Evolutionary conservation across 2,113 vertebrate species (phyloP), one percentile per base, ranked within the genome.

Genomic region (Hemibates koningsi): DNA sequence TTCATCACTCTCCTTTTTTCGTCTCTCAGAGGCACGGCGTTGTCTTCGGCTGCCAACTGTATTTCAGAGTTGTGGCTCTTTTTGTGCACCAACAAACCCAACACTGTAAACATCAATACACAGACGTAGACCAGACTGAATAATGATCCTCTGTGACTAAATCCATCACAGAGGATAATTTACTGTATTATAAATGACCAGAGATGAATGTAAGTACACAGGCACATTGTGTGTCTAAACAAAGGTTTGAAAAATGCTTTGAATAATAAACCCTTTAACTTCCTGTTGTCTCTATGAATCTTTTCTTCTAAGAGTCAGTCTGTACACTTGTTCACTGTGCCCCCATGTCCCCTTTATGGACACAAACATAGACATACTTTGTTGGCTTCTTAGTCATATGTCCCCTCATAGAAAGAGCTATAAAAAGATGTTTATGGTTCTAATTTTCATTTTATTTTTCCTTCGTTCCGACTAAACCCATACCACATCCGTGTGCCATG

Each of bases 71-170:
- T 43, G 86, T 82, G 85, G 61, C 63, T 88, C 34, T 82, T 90
- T 90, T 84, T 86, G 12, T 78, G n/a, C 54, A 27, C 87, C 52
- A 84, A 90, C 94, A 92, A 87, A 92, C 73, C 82, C 38, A 63
- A 89, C 48, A 59, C 76, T 88, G 76, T 90, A 86, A 92, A 91
- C 89, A 91, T 89, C 83, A 71, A 52, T 45, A 83, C 45, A 68
- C 17, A 86, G 66, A 82, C 41, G 1, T 7, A 54, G 54, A 57
- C 59, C 34, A 19, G 78, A 1, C 57, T 53, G 81, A 83, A 94
- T 87, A 92, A 88, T 81, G 78, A 90, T 24, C 50, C 63, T 88
- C 88, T 92, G 85, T 94, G 78, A 52, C 73, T 61, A 43, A 86
- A 53, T 73, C 52, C 68, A 36, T 80, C 73, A 54, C 36, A 50